Base-by-base conservation (phyloP, 2,888 invertebrate species). In the Ectemnius continuus region DNA sequence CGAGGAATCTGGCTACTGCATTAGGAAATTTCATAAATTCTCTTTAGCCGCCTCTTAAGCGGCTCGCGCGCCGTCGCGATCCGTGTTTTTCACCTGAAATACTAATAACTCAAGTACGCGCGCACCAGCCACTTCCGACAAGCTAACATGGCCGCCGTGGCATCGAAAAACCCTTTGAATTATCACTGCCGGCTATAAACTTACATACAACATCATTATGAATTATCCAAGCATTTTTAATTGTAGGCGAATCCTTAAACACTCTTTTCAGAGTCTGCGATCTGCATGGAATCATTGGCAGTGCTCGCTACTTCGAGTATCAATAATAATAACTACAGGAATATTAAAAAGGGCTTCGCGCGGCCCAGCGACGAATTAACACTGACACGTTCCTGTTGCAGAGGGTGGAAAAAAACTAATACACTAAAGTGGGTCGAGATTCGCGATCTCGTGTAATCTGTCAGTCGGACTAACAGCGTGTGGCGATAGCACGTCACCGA, bases 1-100 rank as follows among this genome's bases (percentile, higher is more conserved):
- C 86, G 87, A 82, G 81, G 85, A 91, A 88, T 89, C 86, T 79
- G 89, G 89, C 89, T 89, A 90, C 89, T 89, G 86, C 88, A 90
- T 91, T 89, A 88, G 82, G 79, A 89, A 89, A 90, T 89, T 90
- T 90, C 88, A 90, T 90, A 89, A 90, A 91, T 91, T 90, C 90
- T 82, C 90, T 91, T 91, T 90, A 88, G 85, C 75, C 75, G 81
- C 85, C 88, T 88, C 87, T 88, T 87, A 88, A 87, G 84, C 81
- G 84, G 81, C 82, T 83, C 80, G 84, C 82, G 86, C 82, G 84
- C 81, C 82, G 82, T 70, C 83, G 81, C 80, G 81, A 72, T 82
- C 80, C 84, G 87, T 89, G 88, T 90, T 90, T 90, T 89, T 88
- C 87, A 80, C 83, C 45, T 90, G 88, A 88, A 90, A 90, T 86